These are phyloP conservation scores for Leucosticte australis DNA, from an alignment of 2,113 vertebrate genomes.

Conservation along the genomic window DNA sequence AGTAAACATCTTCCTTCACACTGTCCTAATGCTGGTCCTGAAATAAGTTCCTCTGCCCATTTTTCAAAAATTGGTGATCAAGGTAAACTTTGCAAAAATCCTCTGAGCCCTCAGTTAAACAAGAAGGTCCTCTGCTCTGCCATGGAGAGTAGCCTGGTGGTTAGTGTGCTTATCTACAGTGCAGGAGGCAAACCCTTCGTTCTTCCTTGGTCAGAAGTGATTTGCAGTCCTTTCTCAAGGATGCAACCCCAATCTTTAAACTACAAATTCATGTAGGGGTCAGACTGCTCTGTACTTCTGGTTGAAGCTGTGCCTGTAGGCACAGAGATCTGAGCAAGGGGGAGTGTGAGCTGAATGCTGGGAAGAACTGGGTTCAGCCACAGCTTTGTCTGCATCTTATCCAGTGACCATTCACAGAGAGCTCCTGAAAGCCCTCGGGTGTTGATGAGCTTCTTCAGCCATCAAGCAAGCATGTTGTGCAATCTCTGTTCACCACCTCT, in stretches of 20 bases:
- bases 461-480: neutral
- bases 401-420: neutral
- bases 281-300: neutral
- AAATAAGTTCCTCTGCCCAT: neutral
- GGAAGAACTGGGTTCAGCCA: neutral
- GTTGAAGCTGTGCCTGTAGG: neutral
- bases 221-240: neutral
- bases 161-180: neutral
- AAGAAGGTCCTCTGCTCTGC: neutral
- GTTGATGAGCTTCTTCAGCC: neutral
- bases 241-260: neutral
- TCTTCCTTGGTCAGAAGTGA: neutral
- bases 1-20: neutral
- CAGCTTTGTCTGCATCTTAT: neutral
- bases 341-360: neutral
- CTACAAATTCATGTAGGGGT: neutral
- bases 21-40: neutral
- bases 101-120: neutral
- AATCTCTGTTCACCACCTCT: neutral
- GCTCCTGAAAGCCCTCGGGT: neutral
- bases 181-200: neutral
- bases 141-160: neutral
- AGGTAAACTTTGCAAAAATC: neutral
- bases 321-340: neutral
- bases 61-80: neutral